phyloP scores from a whole-genome alignment of 2,797 vertebrate genomes.

The Acrossocheilus wenchowensis region DNA sequence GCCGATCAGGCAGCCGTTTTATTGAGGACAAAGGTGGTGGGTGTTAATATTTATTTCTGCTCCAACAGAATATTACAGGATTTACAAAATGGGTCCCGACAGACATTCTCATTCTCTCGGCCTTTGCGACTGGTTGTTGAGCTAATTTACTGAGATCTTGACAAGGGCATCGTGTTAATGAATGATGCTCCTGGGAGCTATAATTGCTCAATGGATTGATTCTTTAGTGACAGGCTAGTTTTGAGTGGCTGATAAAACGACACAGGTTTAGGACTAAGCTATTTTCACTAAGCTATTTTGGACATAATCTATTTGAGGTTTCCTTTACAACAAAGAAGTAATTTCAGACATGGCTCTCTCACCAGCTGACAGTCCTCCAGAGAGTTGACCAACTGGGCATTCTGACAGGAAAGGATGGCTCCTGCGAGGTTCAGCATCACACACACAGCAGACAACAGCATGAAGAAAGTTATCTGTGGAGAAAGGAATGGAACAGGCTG shows the following conservation, averaged over 20 bases:
- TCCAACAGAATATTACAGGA: conserved; percentile 16
- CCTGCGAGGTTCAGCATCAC: conserved; percentile 98
- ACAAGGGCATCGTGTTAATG: conserved; percentile 46
- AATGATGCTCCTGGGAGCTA: conserved; percentile 41
- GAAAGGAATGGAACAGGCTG: conserved; percentile 45
- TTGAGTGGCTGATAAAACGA: conserved; percentile 10
- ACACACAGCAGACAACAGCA: conserved; percentile 97
- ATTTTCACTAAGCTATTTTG: not conserved
- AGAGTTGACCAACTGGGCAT: conserved; percentile 95
- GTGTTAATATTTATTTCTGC: conserved; percentile 46
- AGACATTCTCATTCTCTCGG: conserved; percentile 6
- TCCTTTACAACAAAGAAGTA: not conserved
- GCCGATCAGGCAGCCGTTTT: conserved; percentile 42
- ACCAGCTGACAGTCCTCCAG: conserved; percentile 97
- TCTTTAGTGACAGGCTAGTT: conserved; percentile 32
- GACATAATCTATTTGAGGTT: conserved; percentile 13
- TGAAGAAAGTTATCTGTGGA: conserved; percentile 96
- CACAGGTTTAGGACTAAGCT: not conserved
- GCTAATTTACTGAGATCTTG: conserved; percentile 39
- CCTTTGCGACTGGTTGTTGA: conserved; percentile 9
- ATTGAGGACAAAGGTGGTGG: conserved; percentile 37
- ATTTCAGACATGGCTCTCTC: conserved; percentile 69
- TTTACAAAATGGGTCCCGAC: conserved; percentile 19
- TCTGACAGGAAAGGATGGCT: conserved; percentile 98
- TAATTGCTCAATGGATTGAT: conserved; percentile 24